Conservation (phyloP, 2,113 vertebrate species). For the Bubo bubo region DNA sequence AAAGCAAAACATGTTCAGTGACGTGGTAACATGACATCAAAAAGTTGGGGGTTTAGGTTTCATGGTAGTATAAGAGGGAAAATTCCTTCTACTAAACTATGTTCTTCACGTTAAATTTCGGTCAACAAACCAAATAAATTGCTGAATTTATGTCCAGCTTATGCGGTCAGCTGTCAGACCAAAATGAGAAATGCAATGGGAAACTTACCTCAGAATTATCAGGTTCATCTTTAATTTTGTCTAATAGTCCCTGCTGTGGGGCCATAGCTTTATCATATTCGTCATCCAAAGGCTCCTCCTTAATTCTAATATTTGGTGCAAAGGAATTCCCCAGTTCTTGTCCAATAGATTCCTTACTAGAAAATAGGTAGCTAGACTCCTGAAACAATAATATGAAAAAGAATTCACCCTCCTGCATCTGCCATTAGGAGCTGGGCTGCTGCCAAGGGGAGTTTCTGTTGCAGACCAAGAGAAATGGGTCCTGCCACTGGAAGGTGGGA, state of each 20-base stretch:
- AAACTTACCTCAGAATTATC: slow-evolving; percentile 85
- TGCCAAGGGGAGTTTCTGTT: slow-evolving; percentile 45
- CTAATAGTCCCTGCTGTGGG: slow-evolving; percentile 80
- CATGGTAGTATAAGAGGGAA: neutral
- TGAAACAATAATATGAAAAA: slow-evolving; percentile 79
- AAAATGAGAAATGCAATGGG: slow-evolving; percentile 58
- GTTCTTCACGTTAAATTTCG: slow-evolving; percentile 30
- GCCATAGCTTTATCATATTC: slow-evolving; percentile 89
- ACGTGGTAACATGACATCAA: slow-evolving; percentile 41
- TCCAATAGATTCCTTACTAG: slow-evolving; percentile 82
- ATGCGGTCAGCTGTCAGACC: slow-evolving; percentile 43
- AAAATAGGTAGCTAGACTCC: slow-evolving; percentile 80
- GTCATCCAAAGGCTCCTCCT: slow-evolving; percentile 94
- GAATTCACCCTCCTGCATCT: slow-evolving; percentile 74
- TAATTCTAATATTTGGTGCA: slow-evolving; percentile 86
- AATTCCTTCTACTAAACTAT: slow-evolving; percentile 46
- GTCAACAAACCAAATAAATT: slow-evolving; percentile 51
- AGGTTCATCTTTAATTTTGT: slow-evolving; percentile 91
- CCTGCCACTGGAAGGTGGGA: slow-evolving; percentile 56
- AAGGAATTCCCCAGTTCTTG: slow-evolving; percentile 82
- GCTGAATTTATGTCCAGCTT: slow-evolving; percentile 38
- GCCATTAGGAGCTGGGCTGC: slow-evolving; percentile 61
- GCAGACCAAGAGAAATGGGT: slow-evolving; percentile 62
- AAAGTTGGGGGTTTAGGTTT: neutral
- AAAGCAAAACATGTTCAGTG: slow-evolving; percentile 13